phyloP scores from a whole-genome alignment of 2,797 vertebrate genomes.

The Ctenosaura bakeri region DNA sequence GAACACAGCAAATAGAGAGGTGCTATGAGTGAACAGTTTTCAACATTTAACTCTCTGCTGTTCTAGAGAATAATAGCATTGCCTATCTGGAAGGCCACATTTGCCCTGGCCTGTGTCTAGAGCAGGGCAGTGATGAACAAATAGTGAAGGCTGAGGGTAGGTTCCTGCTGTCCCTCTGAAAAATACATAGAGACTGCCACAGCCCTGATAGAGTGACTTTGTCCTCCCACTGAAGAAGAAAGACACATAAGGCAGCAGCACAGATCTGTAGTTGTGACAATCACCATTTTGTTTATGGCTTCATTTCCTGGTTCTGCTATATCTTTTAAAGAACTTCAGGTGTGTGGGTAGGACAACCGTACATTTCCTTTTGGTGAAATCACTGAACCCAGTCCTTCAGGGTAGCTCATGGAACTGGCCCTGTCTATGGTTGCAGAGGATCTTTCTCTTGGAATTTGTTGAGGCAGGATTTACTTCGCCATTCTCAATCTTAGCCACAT shows the following conservation, averaged over 20 bases:
- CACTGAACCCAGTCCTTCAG: background rate
- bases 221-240: background rate
- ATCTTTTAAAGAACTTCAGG: background rate
- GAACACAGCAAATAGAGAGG: too few relatives aligned
- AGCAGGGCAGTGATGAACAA: background rate
- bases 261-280: too few relatives aligned
- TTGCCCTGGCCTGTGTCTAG: background rate
- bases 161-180: background rate
- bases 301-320: background rate
- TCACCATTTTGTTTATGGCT: background rate
- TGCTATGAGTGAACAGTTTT: too few relatives aligned
- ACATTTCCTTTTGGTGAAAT: background rate
- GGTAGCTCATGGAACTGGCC: background rate
- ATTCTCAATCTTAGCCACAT: background rate
- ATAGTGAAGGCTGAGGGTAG: background rate
- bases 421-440: background rate
- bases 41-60: too few relatives aligned
- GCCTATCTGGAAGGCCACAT: background rate
- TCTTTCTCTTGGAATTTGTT: background rate
- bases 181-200: background rate
- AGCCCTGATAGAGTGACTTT: background rate
- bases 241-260: background rate
- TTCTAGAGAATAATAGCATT: background rate
- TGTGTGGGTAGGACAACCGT: background rate
- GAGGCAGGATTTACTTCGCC: background rate